Evolutionary conservation across 2,888 invertebrate genomes (phyloP).

Genomic region (Diarsia dahlii): DNA sequence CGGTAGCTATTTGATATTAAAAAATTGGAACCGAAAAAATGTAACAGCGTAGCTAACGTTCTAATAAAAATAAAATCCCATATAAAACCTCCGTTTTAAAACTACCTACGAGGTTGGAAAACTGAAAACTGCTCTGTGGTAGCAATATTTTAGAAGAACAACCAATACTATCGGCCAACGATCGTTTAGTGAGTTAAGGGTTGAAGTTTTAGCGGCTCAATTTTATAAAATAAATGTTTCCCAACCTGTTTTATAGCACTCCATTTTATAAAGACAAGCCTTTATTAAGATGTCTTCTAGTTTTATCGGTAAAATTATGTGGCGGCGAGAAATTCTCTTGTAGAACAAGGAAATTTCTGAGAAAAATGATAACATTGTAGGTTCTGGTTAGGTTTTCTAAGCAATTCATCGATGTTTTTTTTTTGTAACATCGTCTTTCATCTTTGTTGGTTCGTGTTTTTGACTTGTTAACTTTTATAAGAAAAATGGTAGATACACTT

Average conservation of each 20-base stretch:
- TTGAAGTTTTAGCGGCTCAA: slow-evolving; percentile 71
- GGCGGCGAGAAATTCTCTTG: slow-evolving; percentile 20
- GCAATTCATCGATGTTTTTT: background rate
- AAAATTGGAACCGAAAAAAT: background rate
- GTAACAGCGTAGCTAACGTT: background rate
- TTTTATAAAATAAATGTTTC: slow-evolving; percentile 76
- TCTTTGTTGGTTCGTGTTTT: background rate
- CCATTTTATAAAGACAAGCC: slow-evolving; percentile 63
- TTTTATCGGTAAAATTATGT: slow-evolving; percentile 61
- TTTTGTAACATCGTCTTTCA: background rate
- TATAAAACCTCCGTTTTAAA: slow-evolving; percentile 41
- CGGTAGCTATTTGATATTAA: background rate
- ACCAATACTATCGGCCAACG: slow-evolving; percentile 75
- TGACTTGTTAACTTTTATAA: background rate
- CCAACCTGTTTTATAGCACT: slow-evolving; percentile 51
- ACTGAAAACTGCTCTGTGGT: slow-evolving; percentile 59
- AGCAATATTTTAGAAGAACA: slow-evolving; percentile 77
- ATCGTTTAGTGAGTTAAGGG: slow-evolving; percentile 77
- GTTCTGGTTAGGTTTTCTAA: slow-evolving; percentile 11
- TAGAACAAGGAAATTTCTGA: slow-evolving; percentile 31
- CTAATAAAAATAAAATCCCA: slow-evolving; percentile 56
- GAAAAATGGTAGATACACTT: no score
- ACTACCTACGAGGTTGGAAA: slow-evolving; percentile 49
- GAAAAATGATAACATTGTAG: slow-evolving; percentile 33
- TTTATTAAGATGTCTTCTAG: slow-evolving; percentile 62